A percentile compares a stretch with the other conserved stretches of the same genome.
Conservation (phyloP, 2,888 invertebrate species). For the Microplitis deprimator region DNA sequence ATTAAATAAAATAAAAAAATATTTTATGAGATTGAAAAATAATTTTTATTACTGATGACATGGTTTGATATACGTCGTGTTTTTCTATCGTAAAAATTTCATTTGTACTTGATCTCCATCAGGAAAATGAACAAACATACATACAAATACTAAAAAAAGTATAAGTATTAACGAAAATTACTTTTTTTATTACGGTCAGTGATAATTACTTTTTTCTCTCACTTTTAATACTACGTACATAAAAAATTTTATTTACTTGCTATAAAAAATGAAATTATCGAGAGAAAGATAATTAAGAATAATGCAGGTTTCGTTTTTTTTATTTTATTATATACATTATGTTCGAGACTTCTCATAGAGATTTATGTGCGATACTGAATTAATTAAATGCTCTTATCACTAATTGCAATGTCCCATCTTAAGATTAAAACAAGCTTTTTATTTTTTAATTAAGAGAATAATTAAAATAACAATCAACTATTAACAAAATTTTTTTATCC, state of each 20-base stretch:
- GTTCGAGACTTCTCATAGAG: neutral
- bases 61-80: neutral
- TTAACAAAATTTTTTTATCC: neutral
- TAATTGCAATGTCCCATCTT: neutral
- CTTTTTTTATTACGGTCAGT: too few species aligned
- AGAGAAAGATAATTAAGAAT: neutral
- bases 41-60: neutral
- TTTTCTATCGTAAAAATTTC: neutral
- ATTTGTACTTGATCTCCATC: too few species aligned
- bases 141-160: too few species aligned
- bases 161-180: neutral
- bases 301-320: neutral
- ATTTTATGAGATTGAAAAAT: neutral
- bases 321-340: neutral
- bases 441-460: neutral
- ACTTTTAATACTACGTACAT: neutral
- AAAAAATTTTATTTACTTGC: neutral
- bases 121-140: too few species aligned
- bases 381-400: conserved; percentile 1
- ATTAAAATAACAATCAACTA: neutral
- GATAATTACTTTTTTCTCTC: neutral
- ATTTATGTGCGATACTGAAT: conserved; percentile 1
- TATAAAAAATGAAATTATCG: neutral
- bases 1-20: too few species aligned
- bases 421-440: neutral